A percentile compares a stretch with the other conserved stretches of the same genome.
These are phyloP conservation scores for Hippocampus abdominalis DNA, from an alignment of 2,113 vertebrate species.

Conservation along the genomic window DNA sequence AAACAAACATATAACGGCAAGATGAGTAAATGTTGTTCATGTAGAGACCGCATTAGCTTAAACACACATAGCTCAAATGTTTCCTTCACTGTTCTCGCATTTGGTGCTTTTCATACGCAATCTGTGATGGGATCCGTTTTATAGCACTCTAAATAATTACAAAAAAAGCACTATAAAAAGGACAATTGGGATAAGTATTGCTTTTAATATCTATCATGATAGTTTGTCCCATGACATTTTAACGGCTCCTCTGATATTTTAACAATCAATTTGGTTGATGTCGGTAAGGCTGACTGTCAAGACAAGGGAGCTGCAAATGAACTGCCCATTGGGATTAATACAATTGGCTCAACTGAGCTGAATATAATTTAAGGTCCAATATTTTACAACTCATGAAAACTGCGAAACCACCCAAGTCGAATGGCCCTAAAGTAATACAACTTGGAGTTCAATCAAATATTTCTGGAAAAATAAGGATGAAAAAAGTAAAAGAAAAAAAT, in stretches of 20 bases:
- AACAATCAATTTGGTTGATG: not conserved
- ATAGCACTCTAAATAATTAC: not conserved
- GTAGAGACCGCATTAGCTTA: constrained; percentile 79
- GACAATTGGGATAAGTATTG: not conserved
- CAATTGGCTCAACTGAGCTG: not conserved
- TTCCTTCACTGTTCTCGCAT: constrained; percentile 13
- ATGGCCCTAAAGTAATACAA: no score
- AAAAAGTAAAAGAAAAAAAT: no score
- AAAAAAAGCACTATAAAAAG: not conserved
- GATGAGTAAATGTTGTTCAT: constrained; percentile 77
- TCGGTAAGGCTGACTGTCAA: not conserved
- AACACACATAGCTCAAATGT: constrained; percentile 68
- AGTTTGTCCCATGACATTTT: not conserved
- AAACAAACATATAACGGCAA: constrained; percentile 53
- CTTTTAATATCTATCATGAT: not conserved
- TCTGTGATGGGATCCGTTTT: not conserved
- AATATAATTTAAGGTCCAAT: not conserved
- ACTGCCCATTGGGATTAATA: not conserved
- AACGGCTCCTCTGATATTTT: not conserved
- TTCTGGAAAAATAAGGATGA: no score
- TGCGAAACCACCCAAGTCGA: not conserved
- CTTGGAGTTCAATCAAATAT: no score
- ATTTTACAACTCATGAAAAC: not conserved
- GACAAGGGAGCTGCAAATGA: not conserved
- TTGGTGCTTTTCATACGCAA: constrained; percentile 12